A percentile compares a stretch with the other conserved stretches of the same genome.
Conservation (phyloP, 2,797 vertebrate genomes). For the Mycteria americana region DNA sequence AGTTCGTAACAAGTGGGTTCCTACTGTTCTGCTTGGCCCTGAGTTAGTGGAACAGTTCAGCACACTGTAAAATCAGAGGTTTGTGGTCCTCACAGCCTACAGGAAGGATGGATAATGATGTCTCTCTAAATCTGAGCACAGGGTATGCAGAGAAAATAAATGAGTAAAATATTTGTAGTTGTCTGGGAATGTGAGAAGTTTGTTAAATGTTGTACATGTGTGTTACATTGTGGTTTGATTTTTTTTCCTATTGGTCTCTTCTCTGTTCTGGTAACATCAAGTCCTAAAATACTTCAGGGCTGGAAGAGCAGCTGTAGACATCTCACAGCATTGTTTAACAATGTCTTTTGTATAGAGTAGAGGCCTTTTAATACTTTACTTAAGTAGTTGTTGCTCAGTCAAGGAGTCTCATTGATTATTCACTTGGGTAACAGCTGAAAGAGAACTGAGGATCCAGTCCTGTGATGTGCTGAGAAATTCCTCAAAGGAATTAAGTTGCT, state of each 20-base stretch:
- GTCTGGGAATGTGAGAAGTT: neutral
- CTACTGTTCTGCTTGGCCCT: neutral
- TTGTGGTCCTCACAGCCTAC: neutral
- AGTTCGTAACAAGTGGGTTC: neutral
- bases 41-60: neutral
- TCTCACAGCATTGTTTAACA: neutral
- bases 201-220: neutral
- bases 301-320: neutral
- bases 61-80: neutral
- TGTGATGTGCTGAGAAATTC: neutral
- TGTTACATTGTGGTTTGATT: neutral
- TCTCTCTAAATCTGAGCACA: neutral
- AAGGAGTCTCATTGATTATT: neutral
- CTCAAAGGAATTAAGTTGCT: neutral
- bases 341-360: neutral
- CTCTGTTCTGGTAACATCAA: neutral
- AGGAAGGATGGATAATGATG: neutral
- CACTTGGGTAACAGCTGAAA: neutral
- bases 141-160: neutral
- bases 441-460: neutral
- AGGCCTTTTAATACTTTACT: neutral
- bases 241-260: neutral
- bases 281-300: neutral
- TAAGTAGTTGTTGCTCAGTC: neutral
- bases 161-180: neutral